Conservation (phyloP, 2,888 invertebrate species). For the Dioctria linearis region DNA sequence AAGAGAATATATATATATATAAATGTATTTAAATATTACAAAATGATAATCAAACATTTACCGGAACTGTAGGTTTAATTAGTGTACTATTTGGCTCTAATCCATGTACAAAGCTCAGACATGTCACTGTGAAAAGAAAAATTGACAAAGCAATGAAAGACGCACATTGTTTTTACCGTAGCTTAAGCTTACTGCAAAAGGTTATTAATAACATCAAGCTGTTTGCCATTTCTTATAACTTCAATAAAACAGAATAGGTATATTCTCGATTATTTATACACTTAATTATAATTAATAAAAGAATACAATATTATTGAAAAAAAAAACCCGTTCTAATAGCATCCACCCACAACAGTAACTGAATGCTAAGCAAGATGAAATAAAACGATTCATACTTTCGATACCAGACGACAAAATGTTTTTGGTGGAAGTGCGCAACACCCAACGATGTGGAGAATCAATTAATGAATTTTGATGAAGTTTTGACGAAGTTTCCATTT, state of each 20-base stretch:
- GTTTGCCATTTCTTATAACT: constrained; percentile 5
- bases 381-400: background rate
- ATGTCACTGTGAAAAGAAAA: constrained; percentile 61
- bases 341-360: constrained; percentile 36
- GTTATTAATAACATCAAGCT: constrained; percentile 9
- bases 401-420: background rate
- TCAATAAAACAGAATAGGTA: background rate
- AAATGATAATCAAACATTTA: constrained; percentile 35
- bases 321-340: constrained; percentile 22
- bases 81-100: constrained; percentile 77
- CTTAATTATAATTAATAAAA: background rate
- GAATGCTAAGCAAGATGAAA: background rate
- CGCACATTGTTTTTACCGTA: background rate
- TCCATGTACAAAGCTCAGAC: constrained; percentile 63
- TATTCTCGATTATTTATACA: background rate
- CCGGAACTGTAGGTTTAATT: constrained; percentile 71
- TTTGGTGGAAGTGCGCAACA: background rate
- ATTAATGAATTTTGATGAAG: background rate
- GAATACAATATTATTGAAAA: background rate
- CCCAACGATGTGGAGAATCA: background rate
- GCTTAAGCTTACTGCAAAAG: constrained; percentile 15
- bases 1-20: background rate
- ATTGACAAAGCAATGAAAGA: background rate
- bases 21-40: constrained; percentile 1
- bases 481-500: no score